Base-by-base conservation (phyloP, 2,888 invertebrate species). In the Lymantria dispar region DNA sequence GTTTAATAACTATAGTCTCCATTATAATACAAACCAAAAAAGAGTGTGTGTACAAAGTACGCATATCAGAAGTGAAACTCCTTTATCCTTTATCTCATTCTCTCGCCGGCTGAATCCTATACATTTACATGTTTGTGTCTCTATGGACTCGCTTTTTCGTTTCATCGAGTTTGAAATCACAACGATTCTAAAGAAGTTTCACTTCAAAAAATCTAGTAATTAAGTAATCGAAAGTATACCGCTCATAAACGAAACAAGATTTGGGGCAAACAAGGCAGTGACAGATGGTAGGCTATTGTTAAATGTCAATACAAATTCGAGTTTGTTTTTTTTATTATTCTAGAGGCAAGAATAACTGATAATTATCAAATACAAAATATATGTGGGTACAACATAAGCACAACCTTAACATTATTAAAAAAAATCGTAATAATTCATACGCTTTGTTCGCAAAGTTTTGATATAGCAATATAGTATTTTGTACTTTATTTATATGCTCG, bases 341-440 rank as follows among this genome's bases (percentile, higher is more conserved):
- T 70, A 62, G 51, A 79, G 78, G 80, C 83, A 82, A 83, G 81
- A 80, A 45, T 64, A 64, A 63, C 62, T 55, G 70, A 66, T 36
- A 45, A 46, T 52, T 52, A 50, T 64, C 63, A 43, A 68, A 69
- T 70, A 70, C 65, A 68, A 70, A 76, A 76, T 73, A 85, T 79
- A 80, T 78, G 80, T 79, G 72, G n/a, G 74, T 78, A 83, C 77
- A 80, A 78, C 76, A 72, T 69, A 80, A 81, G 80, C 80, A 80
- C 82, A 83, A 85, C 82, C 83, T 78, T 77, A 78, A 52, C 59
- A 62, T 70, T 60, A 62, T 68, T 62, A 65, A 64, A 5, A 22
- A 22, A 54, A 68, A 62, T 65, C 50, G 43, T 61, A 59, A 53
- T 62, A 65, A 70, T 58, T 68, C 60, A 60, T 55, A 68, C 56